Evolutionary conservation across 2,888 invertebrate species (phyloP), one percentile per base, ranked within the genome.

Genomic region (Drosophila atripex): DNA sequence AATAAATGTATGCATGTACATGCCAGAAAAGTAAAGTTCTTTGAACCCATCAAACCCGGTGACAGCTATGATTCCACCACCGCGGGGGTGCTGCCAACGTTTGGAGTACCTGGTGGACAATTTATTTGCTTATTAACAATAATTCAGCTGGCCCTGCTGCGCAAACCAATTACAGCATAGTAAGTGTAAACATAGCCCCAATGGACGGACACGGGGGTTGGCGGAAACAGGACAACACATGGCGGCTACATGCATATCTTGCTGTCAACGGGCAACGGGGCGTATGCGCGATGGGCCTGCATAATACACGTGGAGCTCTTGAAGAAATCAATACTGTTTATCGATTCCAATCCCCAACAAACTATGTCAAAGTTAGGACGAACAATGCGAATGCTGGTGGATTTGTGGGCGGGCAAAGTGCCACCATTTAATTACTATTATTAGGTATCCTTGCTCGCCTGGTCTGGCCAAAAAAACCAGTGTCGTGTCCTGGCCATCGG

Each of bases 351-450:
- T 23, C 30, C 41, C 61, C 54, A 55, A 56, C 43, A 54, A 76
- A 80, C 59, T 82, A 73, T 82, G 88, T 82, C 88, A 87, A 87
- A 85, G 80, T 80, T 87, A 85, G 58, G 76, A 57, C 82, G 50
- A 65, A 56, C 65, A 73, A 77, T 75, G 69, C 71, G 56, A 84
- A 70, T 65, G 77, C 49, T 58, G 57, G 46, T 54, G 47, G 58
- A 30, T 38, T 49, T 21, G 35, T 65, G 47, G 65, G 54, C 55
- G 57, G 66, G 66, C 54, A 54, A 45, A 43, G 54, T 64, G 66
- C 63, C 54, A 50, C 30, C 59, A 71, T 71, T 87, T 82, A 85
- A 82, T 87, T 75, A 85, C 74, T 52, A 78, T 76, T 78, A 65
- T 76, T 84, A 68, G 65, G 66, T 65, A 38, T 70, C 18, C 32